These are phyloP conservation scores for Apistogramma diplotaenia DNA, from an alignment of 2,113 vertebrate genomes.

Conservation along the genomic window DNA sequence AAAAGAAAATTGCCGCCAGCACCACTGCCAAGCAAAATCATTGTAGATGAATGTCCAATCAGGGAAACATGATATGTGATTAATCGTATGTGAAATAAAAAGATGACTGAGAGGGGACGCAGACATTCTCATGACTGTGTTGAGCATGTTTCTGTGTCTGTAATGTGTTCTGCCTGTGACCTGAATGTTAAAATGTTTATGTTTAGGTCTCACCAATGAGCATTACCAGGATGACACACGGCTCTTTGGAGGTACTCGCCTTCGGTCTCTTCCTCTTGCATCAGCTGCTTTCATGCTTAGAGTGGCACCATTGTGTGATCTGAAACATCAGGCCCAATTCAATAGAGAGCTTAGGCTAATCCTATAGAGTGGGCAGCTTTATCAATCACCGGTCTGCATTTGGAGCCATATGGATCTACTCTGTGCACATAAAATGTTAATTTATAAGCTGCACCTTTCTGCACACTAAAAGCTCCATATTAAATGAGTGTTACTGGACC, in stretches of 20 bases:
- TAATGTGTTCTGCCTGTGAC: conserved; percentile 67
- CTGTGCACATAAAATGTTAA: neutral
- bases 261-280: conserved; percentile 63
- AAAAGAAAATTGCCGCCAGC: conserved; percentile 60
- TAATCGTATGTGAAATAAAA: conserved; percentile 59
- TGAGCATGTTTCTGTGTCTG: conserved; percentile 63
- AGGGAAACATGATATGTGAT: conserved; percentile 54
- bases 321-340: conserved; percentile 8
- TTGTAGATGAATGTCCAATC: conserved; percentile 69
- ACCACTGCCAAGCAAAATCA: conserved; percentile 57
- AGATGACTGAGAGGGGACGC: conserved; percentile 4
- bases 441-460: neutral
- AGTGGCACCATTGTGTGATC: conserved; percentile 12
- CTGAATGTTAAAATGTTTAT: conserved; percentile 80
- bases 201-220: conserved; percentile 82
- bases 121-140: conserved; percentile 33
- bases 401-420: neutral
- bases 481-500: neutral
- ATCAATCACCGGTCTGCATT: conserved; percentile 11
- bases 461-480: neutral
- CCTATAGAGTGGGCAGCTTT: neutral
- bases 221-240: conserved; percentile 82
- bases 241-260: conserved; percentile 80
- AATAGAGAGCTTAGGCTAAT: neutral
- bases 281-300: conserved; percentile 49